These are phyloP conservation scores for Falco naumanni DNA, from an alignment of 2,797 vertebrate species.

Conservation along the genomic window DNA sequence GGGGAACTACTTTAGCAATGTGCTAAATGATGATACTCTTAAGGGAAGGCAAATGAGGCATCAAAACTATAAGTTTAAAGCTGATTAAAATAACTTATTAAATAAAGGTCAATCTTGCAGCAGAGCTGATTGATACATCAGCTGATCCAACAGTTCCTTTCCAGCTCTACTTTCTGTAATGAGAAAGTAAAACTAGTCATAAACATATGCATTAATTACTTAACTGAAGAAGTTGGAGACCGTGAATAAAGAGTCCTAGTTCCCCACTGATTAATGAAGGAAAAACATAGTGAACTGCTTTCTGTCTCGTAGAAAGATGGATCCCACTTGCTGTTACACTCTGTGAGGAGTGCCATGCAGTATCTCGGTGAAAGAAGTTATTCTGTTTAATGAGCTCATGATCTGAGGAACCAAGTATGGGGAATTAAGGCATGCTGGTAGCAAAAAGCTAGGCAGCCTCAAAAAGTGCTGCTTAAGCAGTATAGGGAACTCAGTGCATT, in stretches of 20 bases:
- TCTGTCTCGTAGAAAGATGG: background rate
- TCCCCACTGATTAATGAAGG: conserved; percentile 28
- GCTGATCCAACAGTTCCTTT: conserved; percentile 45
- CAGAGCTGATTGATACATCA: conserved; percentile 56
- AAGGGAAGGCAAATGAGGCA: conserved; percentile 32
- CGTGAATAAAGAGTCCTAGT: background rate
- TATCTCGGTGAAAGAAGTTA: background rate
- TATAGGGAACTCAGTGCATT: background rate
- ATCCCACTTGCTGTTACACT: background rate
- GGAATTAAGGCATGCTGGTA: background rate
- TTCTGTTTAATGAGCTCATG: background rate
- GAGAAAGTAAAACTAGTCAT: conserved; percentile 56
- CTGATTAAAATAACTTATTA: conserved; percentile 65
- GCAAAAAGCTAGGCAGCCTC: background rate
- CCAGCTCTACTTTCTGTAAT: conserved; percentile 46
- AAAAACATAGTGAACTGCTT: background rate
- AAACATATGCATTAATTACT: conserved; percentile 56
- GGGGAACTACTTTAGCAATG: background rate
- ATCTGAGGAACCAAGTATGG: background rate
- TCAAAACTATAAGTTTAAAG: conserved; percentile 18
- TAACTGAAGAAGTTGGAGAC: conserved; percentile 4
- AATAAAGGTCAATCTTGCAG: conserved; percentile 53
- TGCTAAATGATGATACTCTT: background rate
- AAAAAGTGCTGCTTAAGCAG: background rate
- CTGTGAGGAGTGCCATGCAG: background rate